A percentile compares a stretch with the other conserved stretches of the same genome.
Evolutionary conservation across 2,888 invertebrate genomes (phyloP).

Genomic region (Tachina fera): DNA sequence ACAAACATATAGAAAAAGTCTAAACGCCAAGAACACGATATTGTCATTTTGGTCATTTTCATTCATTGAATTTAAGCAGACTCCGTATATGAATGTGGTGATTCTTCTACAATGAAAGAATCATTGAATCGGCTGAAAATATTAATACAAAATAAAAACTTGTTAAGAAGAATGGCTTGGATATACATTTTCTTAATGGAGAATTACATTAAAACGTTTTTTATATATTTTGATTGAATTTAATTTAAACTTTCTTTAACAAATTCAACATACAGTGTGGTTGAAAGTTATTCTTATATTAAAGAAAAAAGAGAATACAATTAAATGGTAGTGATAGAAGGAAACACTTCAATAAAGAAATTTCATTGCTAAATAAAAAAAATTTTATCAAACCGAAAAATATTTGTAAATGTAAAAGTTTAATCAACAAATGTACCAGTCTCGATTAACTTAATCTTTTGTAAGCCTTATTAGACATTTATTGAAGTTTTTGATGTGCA

Average conservation of each 20-base stretch:
- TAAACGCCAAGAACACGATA: slow-evolving; percentile 37
- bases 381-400: too few species aligned
- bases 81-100: slow-evolving; percentile 44
- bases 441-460: too few species aligned
- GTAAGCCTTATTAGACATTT: too few species aligned
- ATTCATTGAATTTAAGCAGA: slow-evolving; percentile 42
- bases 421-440: too few species aligned
- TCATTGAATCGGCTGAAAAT: slow-evolving; percentile 57
- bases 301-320: too few species aligned
- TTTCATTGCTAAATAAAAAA: too few species aligned
- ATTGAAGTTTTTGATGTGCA: too few species aligned
- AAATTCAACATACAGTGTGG: not conserved
- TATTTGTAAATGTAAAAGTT: too few species aligned
- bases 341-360: too few species aligned
- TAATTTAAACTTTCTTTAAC: slow-evolving; percentile 35
- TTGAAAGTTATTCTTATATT: not conserved
- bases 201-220: slow-evolving; percentile 3
- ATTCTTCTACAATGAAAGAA: slow-evolving; percentile 50
- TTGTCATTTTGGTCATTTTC: slow-evolving; percentile 26
- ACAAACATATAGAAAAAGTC: slow-evolving; percentile 19
- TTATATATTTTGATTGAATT: slow-evolving; percentile 23
- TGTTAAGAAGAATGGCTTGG: slow-evolving; percentile 26
- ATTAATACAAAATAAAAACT: slow-evolving; percentile 26
- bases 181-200: slow-evolving; percentile 14
- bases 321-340: too few species aligned